Base-by-base conservation (phyloP, 2,888 invertebrate species). In the Gasteruption jaculator region DNA sequence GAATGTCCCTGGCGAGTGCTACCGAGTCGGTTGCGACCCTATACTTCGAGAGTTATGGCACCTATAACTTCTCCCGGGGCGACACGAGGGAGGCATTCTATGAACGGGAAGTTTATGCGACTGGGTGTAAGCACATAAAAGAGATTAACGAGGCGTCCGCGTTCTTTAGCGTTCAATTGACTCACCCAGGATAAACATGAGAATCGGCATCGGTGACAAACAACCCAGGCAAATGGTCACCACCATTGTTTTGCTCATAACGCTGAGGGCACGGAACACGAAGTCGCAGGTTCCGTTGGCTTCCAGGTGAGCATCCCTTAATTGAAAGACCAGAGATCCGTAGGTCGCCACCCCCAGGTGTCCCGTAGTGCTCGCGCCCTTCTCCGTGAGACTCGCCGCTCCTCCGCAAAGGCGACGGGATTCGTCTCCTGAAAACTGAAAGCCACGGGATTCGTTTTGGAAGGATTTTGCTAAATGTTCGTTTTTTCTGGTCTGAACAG, bases 101-200 rank as follows among this genome's bases (percentile, higher is more conserved):
- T n/a, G n/a, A n/a, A n/a, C n/a, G n/a, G n/a, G n/a, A n/a, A n/a
- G n/a, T n/a, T n/a, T n/a, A n/a, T n/a, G n/a, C n/a, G n/a, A n/a
- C n/a, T n/a, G n/a, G n/a, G n/a, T n/a, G n/a, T n/a, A n/a, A n/a
- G n/a, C n/a, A n/a, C n/a, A n/a, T n/a, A n/a, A n/a, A n/a, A n/a
- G n/a, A n/a, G n/a, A n/a, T n/a, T n/a, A n/a, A n/a, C n/a, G n/a
- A n/a, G n/a, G n/a, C n/a, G n/a, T n/a, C n/a, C n/a, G n/a, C n/a
- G n/a, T n/a, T n/a, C n/a, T n/a, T n/a, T n/a, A n/a, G n/a, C 30
- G 29, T 38, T 25, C 41, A 18, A 41, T 25, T 43, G 43, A 76
- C 84, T 82, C 67, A 86, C 86, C 86, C 76, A 86, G 81, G 40
- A 86, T 85, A 50, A 85, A 75, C 86, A 86, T 86, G 50, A 85